Base-by-base conservation (phyloP, 2,113 vertebrate species). In the Motacilla alba region DNA sequence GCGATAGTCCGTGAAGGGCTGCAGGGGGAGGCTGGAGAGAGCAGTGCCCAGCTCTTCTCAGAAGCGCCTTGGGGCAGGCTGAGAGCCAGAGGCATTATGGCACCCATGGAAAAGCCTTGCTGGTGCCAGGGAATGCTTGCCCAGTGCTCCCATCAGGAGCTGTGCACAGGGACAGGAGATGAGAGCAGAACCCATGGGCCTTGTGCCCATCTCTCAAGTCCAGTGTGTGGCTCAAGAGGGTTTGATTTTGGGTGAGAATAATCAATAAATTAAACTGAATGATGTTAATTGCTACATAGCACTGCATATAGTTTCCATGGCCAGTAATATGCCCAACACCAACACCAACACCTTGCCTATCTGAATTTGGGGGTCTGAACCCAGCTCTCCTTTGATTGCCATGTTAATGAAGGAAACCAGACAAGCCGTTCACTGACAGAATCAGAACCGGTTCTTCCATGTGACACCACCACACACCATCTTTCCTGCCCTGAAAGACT, bases 101-200 rank as follows among this genome's bases (percentile, higher is more conserved):
- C 23, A 46, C 18, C 53, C 18, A 19, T 46, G 46, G 63, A 23
- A 23, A 52, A 62, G 10, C 22, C 39, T 39, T 8, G 4, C 13
- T 33, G 27, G 9, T 14, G 13, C 16, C 33, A 1, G 11, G 21
- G 18, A 23, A 41, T 15, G 5, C 33, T 78, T 47, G 30, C 9
- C 26, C 26, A 35, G 8, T 39, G 37, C 21, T 44, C 8, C 22
- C 18, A 8, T 7, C 19, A 4, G 35, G 14, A 69, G 22, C 53
- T 44, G 21, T 35, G 16, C 11, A 31, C 27, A 14, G 43, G 31
- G 17, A 10, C 20, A 19, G 43, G 31, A 10, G 2, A 20, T 9
- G 18, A 52, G 2, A 11, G 2, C 1, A 1, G 68, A n/a, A 62
- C 15, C 18, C 18, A 1, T 1, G 3, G 20, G 7, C 6, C 2